Conservation (phyloP, 2,888 invertebrate genomes). For the Archaeoteleia sp. region DNA sequence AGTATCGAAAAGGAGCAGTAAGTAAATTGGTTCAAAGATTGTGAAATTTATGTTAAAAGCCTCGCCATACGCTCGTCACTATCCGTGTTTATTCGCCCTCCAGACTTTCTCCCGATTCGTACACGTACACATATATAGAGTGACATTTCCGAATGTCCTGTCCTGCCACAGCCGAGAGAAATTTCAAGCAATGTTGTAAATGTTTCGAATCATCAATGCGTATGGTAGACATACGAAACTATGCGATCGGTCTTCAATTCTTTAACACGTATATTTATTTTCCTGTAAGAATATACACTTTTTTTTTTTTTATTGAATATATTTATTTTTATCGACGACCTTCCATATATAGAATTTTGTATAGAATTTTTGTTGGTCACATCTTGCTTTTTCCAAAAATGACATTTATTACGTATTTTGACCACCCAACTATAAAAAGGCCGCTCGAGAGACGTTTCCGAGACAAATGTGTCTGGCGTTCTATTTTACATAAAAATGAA, state of each 20-base stretch:
- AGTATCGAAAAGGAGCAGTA: not conserved
- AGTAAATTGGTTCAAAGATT: slow-evolving; percentile 42
- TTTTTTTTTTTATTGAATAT: too few species aligned
- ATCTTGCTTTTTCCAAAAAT: too few species aligned
- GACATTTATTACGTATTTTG: too few species aligned
- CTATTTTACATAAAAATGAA: too few species aligned
- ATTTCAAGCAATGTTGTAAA: slow-evolving; percentile 46
- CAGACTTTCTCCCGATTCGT: slow-evolving; percentile 52
- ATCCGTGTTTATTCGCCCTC: slow-evolving; percentile 51
- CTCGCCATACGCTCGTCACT: slow-evolving; percentile 32
- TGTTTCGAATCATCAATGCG: slow-evolving; percentile 25
- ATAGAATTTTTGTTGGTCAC: too few species aligned
- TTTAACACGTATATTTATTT: too few species aligned
- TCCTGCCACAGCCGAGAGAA: slow-evolving; percentile 31
- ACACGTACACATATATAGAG: slow-evolving; percentile 28
- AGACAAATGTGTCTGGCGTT: too few species aligned
- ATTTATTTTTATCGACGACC: too few species aligned
- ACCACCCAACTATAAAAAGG: too few species aligned
- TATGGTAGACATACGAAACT: too few species aligned
- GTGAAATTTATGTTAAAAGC: slow-evolving; percentile 51
- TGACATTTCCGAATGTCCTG: slow-evolving; percentile 51
- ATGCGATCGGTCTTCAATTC: slow-evolving; percentile 23
- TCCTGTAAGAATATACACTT: not conserved
- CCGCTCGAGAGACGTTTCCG: too few species aligned
- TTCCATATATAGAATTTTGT: too few species aligned